Evolutionary conservation across 2,113 vertebrate species (phyloP).

Genomic region (Podilymbus podiceps): DNA sequence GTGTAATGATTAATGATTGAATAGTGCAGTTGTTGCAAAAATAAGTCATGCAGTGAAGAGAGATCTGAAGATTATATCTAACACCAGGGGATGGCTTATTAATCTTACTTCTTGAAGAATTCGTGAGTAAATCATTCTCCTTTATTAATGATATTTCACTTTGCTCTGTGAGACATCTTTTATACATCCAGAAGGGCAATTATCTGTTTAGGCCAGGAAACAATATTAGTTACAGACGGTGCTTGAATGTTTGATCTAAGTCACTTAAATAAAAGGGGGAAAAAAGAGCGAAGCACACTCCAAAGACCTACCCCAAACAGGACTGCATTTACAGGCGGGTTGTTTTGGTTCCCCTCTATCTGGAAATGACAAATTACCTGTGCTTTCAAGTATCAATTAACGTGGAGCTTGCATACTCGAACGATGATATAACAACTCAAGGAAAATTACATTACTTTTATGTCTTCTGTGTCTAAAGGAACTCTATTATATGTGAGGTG

Average conservation of each 20-base stretch:
- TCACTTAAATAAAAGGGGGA: slow-evolving; percentile 27
- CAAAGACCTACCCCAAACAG: slow-evolving; percentile 22
- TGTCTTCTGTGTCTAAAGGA: not conserved
- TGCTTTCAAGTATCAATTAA: slow-evolving; percentile 27
- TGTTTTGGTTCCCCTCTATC: not conserved
- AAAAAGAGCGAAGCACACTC: not conserved
- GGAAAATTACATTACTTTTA: not conserved
- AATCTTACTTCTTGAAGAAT: slow-evolving; percentile 85
- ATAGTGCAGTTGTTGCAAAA: slow-evolving; percentile 79
- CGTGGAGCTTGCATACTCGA: not conserved
- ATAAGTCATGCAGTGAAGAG: slow-evolving; percentile 76
- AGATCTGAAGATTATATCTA: slow-evolving; percentile 79
- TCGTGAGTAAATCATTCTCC: slow-evolving; percentile 82
- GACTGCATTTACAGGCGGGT: not conserved
- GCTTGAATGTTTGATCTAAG: slow-evolving; percentile 64
- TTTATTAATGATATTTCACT: slow-evolving; percentile 87
- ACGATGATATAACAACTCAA: not conserved
- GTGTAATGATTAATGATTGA: slow-evolving; percentile 78
- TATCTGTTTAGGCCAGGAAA: slow-evolving; percentile 83
- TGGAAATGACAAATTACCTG: not conserved
- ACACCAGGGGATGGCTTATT: slow-evolving; percentile 83
- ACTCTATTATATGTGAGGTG: slow-evolving; percentile 8
- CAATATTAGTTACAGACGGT: slow-evolving; percentile 77
- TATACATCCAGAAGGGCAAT: slow-evolving; percentile 84
- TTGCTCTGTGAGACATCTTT: slow-evolving; percentile 80